phyloP scores from a whole-genome alignment of 2,113 vertebrate genomes.

The Apodemus speciosus region DNA sequence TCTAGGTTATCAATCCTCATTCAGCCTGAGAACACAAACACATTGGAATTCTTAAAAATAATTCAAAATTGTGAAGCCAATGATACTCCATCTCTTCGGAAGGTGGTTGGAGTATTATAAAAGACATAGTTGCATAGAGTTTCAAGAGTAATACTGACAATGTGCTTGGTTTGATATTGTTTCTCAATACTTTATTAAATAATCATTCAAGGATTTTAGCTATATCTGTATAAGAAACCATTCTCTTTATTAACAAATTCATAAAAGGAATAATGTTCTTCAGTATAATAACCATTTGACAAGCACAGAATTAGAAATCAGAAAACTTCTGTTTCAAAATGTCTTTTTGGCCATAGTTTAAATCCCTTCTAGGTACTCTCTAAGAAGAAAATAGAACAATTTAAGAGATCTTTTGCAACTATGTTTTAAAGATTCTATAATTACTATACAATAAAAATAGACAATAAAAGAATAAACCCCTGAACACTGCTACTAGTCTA shows the following conservation, averaged over 20 bases:
- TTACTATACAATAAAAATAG: neutral
- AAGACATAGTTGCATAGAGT: neutral
- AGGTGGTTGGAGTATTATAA: neutral
- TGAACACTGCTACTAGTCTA: neutral
- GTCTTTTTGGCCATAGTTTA: neutral
- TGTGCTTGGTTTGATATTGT: neutral
- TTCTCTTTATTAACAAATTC: constrained; percentile 12
- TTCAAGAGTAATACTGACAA: neutral
- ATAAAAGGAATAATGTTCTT: neutral
- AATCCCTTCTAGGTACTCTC: neutral
- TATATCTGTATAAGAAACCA: neutral
- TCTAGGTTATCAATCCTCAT: neutral
- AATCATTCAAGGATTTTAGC: neutral
- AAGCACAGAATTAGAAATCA: neutral
- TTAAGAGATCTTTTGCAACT: constrained; percentile 29
- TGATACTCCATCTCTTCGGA: neutral
- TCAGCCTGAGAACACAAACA: constrained; percentile 6
- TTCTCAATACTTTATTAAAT: constrained; percentile 10
- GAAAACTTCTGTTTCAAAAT: neutral
- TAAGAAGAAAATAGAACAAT: neutral
- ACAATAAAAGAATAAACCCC: constrained; percentile 1
- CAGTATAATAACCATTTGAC: constrained; percentile 16
- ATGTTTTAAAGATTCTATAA: constrained; percentile 17
- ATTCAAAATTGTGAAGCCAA: neutral
- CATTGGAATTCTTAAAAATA: neutral